Base-by-base conservation (phyloP, 1,140 invertebrate genomes). In the Euglossa dilemma region DNA sequence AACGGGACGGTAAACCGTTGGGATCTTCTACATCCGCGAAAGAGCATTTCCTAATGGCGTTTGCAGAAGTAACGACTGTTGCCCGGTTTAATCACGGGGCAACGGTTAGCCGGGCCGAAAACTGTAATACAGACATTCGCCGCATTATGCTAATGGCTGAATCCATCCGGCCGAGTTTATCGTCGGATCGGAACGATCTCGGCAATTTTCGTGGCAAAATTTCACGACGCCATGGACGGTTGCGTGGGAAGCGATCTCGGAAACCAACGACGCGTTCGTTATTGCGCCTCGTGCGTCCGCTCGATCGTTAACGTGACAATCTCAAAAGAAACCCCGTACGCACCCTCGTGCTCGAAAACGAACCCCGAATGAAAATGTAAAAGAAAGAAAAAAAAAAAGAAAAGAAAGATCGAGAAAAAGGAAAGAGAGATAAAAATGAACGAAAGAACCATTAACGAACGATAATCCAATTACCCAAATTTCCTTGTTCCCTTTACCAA, bases 151-250 rank as follows among this genome's bases (percentile, higher is more conserved):
- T 77, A 84, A 87, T 80, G 50, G 18, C 52, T 20, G 63, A 50
- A 64, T 80, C 69, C 85, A 78, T 83, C 64, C 85, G 81, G 63
- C 56, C 54, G 57, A 71, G 57, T 71, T 87, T 83, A 85, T 86
- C 84, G 69, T 8, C 50, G 23, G 52, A 78, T 73, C 84, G 76
- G 16, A 36, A 79, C 70, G 54, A 72, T 85, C 63, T n/a, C 54
- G 28, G 28, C 25, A 52, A 67, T 76, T 73, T 77, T 82, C 70
- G 56, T 20, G 25, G 66, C 23, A 8, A 43, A 57, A 63, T 43
- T 76, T 76, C 75, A 76, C 72, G 59, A 25, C 25, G 43, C 23
- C 47, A 75, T 14, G 63, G 52, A 28, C 28, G 28, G 61, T 77
- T 83, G 54, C 54, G 54, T 83, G 66, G 64, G 54, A 77, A 77